Evolutionary conservation across 2,797 vertebrate genomes (phyloP), one percentile per base, ranked within the genome.

Genomic region (Coluber constrictor): DNA sequence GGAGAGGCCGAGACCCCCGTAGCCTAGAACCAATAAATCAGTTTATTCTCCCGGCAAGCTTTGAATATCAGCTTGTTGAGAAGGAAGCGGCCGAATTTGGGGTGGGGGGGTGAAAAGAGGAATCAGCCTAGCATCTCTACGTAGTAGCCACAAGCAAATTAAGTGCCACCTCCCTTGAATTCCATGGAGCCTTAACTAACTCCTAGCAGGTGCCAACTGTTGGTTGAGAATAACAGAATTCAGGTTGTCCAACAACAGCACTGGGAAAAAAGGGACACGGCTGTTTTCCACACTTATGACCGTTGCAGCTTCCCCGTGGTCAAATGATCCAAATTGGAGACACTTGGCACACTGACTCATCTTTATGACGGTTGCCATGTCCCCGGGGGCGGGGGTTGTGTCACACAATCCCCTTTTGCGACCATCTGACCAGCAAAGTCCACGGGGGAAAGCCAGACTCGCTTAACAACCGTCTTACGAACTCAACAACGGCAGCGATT

Each of bases 1-100:
- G 93, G 99, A 99, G 96, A 99, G 96, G 91, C 99, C 98, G 60
- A 99, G 97, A 90, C 99, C 99, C 0, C 99, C 99, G 0, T 99
- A 99, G 61, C 99, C 99, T 99, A 93, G 32, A 20, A 29, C 5
- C 90, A 9, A 43, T 0, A 5, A 32, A n/a, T 56, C 12, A 0
- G 0, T 15, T 29, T 29, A 8, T 20, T 87, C 7, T 15, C 2
- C 15, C 37, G 1, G n/a, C n/a, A 11, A 90, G 1, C 7, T 25
- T 63, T n/a, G 2, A 54, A 60, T 18, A 9, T 13, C 43, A 5
- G 37, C 74, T 79, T 66, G 11, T 27, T 66, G 27, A n/a, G 61
- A 13, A 66, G 59, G 23, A n/a, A 29, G 66, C 0, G 1, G 15
- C 2, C 0, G 15, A 18, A 8, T 18, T 32, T 18, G 66, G 12